A percentile compares a stretch with the other conserved stretches of the same genome.
phyloP scores from a whole-genome alignment of 1,140 invertebrate species.

The Elysia chlorotica region DNA sequence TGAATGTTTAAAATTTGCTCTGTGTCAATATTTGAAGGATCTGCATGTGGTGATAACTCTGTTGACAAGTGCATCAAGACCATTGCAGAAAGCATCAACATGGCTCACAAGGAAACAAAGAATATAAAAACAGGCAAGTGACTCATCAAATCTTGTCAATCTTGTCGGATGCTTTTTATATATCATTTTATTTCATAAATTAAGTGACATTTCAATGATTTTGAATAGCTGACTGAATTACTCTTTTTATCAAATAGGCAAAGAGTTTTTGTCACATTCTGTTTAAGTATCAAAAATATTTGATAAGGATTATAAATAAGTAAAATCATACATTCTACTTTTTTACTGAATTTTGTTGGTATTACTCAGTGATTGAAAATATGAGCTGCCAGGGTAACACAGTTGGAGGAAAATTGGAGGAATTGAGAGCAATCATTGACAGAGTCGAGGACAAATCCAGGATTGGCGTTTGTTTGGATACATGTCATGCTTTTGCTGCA shows the following conservation, averaged over 20 bases:
- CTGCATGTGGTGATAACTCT: constrained; percentile 60
- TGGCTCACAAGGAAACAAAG: constrained; percentile 59
- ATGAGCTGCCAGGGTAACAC: constrained; percentile 65
- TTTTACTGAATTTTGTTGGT: neutral
- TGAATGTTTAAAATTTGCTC: too few species aligned
- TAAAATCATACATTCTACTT: too few species aligned
- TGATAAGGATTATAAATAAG: too few species aligned
- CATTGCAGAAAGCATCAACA: constrained; percentile 65
- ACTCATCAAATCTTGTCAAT: too few species aligned
- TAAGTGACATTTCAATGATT: too few species aligned
- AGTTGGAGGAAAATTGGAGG: constrained; percentile 65
- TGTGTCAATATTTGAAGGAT: constrained; percentile 59
- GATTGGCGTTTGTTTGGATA: constrained; percentile 67
- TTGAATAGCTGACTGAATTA: too few species aligned
- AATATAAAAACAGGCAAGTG: constrained; percentile 52
- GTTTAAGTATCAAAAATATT: too few species aligned
- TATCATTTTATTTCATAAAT: too few species aligned
- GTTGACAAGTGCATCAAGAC: constrained; percentile 60
- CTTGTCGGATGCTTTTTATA: too few species aligned
- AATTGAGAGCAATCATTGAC: constrained; percentile 64
- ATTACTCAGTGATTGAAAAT: constrained; percentile 62
- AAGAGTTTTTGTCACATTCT: too few species aligned
- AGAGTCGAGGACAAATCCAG: constrained; percentile 63
- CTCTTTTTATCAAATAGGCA: too few species aligned
- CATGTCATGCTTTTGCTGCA: constrained; percentile 68